phyloP scores from a whole-genome alignment of 2,888 invertebrate species.

The Glaucopsyche alexis region DNA sequence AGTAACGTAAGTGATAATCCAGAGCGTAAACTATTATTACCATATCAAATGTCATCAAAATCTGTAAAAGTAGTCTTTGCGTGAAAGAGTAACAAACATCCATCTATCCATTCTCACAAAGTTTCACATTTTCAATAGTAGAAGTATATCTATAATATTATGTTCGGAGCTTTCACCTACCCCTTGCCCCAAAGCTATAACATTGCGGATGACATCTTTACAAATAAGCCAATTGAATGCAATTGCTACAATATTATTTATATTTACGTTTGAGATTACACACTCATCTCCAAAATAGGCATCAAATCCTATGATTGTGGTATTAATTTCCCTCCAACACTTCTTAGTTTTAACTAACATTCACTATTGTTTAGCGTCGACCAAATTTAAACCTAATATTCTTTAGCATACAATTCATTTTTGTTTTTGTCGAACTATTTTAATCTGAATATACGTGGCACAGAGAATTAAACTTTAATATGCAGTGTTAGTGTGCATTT shows the following conservation, averaged over 20 bases:
- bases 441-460: slow-evolving; percentile 39
- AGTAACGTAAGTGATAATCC: no score
- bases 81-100: no score
- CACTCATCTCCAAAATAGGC: slow-evolving; percentile 74
- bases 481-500: slow-evolving; percentile 32
- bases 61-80: no score
- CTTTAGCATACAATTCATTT: slow-evolving; percentile 44
- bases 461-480: slow-evolving; percentile 34
- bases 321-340: slow-evolving; percentile 79
- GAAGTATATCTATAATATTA: not conserved
- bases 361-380: slow-evolving; percentile 29
- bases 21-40: no score
- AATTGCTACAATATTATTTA: slow-evolving; percentile 56
- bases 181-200: slow-evolving; percentile 48
- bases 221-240: slow-evolving; percentile 52
- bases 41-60: no score
- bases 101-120: no score
- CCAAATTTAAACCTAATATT: slow-evolving; percentile 44
- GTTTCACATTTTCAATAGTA: no score
- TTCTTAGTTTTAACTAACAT: slow-evolving; percentile 68
- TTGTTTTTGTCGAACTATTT: slow-evolving; percentile 39
- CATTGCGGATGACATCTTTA: slow-evolving; percentile 60
- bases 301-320: slow-evolving; percentile 77
- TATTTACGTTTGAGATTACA: slow-evolving; percentile 73
- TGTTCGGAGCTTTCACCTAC: slow-evolving; percentile 12